Evolutionary conservation across 35 echinoderm and acorn worm genomes (phyloP).

Genomic region (Lytechinus variegatus): DNA sequence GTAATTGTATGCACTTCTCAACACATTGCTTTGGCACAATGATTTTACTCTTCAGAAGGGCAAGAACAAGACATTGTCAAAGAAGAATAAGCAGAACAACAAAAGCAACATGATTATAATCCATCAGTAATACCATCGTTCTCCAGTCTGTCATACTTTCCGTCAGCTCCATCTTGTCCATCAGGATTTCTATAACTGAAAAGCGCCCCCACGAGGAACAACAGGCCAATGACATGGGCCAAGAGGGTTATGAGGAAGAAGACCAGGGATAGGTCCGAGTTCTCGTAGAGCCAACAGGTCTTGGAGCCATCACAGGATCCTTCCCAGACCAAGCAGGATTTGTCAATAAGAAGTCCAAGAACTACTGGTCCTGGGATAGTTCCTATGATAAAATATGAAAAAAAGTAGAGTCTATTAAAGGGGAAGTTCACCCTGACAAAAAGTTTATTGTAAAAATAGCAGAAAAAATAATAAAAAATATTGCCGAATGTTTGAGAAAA

Average conservation of each 20-base stretch:
- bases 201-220: conserved; percentile 17
- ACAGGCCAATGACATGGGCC: conserved; percentile 15
- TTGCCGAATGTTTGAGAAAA: too few relatives aligned
- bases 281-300: conserved; percentile 83
- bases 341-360: conserved; percentile 81
- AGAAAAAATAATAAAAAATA: too few relatives aligned
- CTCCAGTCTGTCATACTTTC: background rate
- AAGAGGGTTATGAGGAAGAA: conserved; percentile 53
- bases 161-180: background rate
- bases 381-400: conserved; percentile 53
- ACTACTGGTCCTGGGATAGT: conserved; percentile 74
- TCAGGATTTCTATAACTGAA: background rate
- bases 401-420: background rate
- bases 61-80: background rate
- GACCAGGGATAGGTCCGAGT: conserved; percentile 55
- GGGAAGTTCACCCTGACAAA: too few relatives aligned
- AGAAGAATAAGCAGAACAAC: background rate
- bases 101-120: background rate
- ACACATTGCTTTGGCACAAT: background rate
- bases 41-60: background rate
- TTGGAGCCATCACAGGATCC: conserved; percentile 54
- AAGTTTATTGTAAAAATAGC: too few relatives aligned
- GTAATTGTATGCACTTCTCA: too few relatives aligned
- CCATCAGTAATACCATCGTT: background rate
- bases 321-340: conserved; percentile 81